phyloP scores from a whole-genome alignment of 1,140 invertebrate genomes.

The Lepidurus arcticus region DNA sequence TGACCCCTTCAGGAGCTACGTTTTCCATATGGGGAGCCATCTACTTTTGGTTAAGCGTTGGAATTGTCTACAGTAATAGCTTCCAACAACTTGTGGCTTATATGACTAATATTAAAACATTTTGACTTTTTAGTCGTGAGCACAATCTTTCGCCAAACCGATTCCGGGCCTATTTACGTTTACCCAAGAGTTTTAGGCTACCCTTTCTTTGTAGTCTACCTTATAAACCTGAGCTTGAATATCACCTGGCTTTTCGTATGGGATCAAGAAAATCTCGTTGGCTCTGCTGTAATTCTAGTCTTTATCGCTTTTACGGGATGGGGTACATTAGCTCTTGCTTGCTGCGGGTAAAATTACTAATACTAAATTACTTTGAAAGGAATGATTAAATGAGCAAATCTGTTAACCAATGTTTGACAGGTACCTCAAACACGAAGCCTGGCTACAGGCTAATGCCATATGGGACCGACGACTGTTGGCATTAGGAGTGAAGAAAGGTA shows the following conservation, averaged over 20 bases:
- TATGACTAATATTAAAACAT: neutral
- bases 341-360: neutral
- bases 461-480: conserved; percentile 23
- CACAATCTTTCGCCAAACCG: conserved; percentile 25
- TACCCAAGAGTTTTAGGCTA: conserved; percentile 21
- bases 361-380: neutral
- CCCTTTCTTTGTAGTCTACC: conserved; percentile 24
- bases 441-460: conserved; percentile 8
- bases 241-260: conserved; percentile 30
- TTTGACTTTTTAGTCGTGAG: conserved; percentile 17
- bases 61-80: conserved; percentile 28
- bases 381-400: neutral
- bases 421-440: neutral
- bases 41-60: conserved; percentile 30
- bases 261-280: conserved; percentile 26
- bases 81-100: neutral
- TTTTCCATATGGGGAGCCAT: conserved; percentile 32
- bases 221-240: conserved; percentile 26
- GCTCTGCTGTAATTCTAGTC: conserved; percentile 26
- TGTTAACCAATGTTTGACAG: neutral
- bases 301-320: conserved; percentile 31
- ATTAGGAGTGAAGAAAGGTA: conserved; percentile 27
- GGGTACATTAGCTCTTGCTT: conserved; percentile 25
- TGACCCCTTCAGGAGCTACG: conserved; percentile 28
- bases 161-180: conserved; percentile 9